Base-by-base conservation (phyloP, 2,113 vertebrate genomes). In the Salvator merianae region DNA sequence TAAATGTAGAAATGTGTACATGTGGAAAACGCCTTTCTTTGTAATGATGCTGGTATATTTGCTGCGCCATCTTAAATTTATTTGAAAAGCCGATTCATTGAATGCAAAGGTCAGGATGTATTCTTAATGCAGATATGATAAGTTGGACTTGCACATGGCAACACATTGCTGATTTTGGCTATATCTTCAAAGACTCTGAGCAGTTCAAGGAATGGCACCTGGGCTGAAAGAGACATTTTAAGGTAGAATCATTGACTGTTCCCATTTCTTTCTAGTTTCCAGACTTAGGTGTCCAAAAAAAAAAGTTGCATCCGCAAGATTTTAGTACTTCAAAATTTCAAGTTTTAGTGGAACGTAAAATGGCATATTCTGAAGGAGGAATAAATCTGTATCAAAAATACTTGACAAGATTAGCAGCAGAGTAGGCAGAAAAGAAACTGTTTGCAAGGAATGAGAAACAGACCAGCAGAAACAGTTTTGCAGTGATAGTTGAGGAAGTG, bases 21-120 rank as follows among this genome's bases (percentile, higher is more conserved):
- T 30, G 12, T 47, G 40, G 50, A 72, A 84, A 53, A 79, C 75
- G 76, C 24, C 38, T 87, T 78, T 30, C 5, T 53, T 38, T 65
- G 68, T 24, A 66, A 65, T 5, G 55, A 20, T 59, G 4, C 55
- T 20, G 18, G 55, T 59, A 4, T 59, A 20, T 59, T 59, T 83
- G 70, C 70, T 85, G 36, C 32, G 38, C 82, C 47, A 26, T 8
- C 0, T 76, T 66, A 86, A 71, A 77, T 87, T 13, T 2, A 22
- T 85, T 88, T 81, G 82, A 66, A 80, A 86, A 83, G 63, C 85
- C 75, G 53, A 74, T 85, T 1, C 43, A 79, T 62, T 18, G 55
- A 59, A 59, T 34, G 87, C 50, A 59, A 71, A 73, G 85, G 68
- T 84, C 68, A 63, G 72, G 43, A 0, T 28, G 13, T 43, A 5